Evolutionary conservation across 2,888 invertebrate species (phyloP).

Genomic region (Biston stratarius): DNA sequence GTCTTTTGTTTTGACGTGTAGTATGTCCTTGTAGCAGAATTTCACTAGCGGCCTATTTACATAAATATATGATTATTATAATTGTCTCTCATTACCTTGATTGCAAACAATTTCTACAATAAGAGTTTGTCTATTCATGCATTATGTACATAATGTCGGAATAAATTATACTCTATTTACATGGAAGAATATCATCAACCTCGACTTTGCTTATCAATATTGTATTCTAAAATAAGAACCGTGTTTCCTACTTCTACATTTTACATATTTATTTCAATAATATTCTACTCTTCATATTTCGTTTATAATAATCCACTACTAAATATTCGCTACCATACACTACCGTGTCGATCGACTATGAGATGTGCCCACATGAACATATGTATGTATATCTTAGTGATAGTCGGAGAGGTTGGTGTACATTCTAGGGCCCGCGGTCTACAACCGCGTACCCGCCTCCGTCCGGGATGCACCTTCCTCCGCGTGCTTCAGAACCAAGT

Average conservation of each 20-base stretch:
- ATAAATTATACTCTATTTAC: background rate
- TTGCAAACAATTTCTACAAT: too few species aligned
- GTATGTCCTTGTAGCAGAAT: background rate
- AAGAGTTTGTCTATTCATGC: background rate
- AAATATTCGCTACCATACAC: too few species aligned
- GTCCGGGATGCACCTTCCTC: too few species aligned
- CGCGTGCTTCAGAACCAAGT: too few species aligned
- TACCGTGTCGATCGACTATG: background rate
- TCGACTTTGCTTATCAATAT: slow-evolving; percentile 5
- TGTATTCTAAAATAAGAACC: background rate
- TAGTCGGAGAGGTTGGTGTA: too few species aligned
- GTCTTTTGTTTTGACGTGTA: too few species aligned
- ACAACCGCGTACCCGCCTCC: too few species aligned
- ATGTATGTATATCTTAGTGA: too few species aligned
- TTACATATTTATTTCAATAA: background rate
- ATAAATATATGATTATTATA: too few species aligned
- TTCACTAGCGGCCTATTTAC: too few species aligned
- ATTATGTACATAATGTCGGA: background rate
- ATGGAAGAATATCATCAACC: slow-evolving; percentile 5
- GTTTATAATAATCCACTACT: background rate
- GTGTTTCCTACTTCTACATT: background rate
- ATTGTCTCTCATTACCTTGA: too few species aligned
- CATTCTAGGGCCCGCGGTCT: too few species aligned
- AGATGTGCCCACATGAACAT: background rate
- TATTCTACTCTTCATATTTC: background rate